Evolutionary conservation across 2,113 vertebrate species (phyloP).

Genomic region (Calypte anna): DNA sequence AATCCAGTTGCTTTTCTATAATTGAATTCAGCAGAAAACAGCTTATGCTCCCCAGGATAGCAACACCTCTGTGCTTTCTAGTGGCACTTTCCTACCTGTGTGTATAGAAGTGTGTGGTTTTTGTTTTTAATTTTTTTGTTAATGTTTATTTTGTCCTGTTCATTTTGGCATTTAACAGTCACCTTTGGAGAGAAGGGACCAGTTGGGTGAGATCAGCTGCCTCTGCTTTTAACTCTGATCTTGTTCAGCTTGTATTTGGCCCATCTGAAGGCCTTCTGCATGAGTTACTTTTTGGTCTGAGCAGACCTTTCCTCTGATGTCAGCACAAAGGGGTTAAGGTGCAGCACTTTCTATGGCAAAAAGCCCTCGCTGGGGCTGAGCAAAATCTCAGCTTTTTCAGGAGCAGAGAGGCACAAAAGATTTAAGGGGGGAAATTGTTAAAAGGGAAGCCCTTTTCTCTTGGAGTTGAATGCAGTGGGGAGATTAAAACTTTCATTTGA

Average conservation of each 20-base stretch:
- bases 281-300: conserved; percentile 71
- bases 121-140: no score
- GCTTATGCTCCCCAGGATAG: fast-evolving
- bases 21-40: neutral
- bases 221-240: conserved; percentile 39
- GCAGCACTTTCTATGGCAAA: conserved; percentile 77
- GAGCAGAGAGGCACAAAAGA: conserved; percentile 82
- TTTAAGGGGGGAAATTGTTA: conserved; percentile 85
- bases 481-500: conserved; percentile 90
- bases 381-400: conserved; percentile 84
- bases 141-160: neutral
- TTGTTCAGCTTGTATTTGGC: conserved; percentile 31
- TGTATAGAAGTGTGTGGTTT: no score
- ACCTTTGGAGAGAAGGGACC: neutral
- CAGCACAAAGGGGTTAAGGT: conserved; percentile 81
- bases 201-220: neutral
- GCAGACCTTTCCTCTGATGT: conserved; percentile 64
- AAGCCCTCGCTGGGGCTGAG: conserved; percentile 82
- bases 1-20: neutral
- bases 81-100: neutral
- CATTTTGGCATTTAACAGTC: fast-evolving
- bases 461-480: conserved; percentile 81
- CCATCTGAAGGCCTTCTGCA: conserved; percentile 47
- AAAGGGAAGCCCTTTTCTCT: conserved; percentile 88
- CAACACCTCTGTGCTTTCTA: neutral